Base-by-base conservation (phyloP, 2,888 invertebrate species). In the Xiphydria camelus region DNA sequence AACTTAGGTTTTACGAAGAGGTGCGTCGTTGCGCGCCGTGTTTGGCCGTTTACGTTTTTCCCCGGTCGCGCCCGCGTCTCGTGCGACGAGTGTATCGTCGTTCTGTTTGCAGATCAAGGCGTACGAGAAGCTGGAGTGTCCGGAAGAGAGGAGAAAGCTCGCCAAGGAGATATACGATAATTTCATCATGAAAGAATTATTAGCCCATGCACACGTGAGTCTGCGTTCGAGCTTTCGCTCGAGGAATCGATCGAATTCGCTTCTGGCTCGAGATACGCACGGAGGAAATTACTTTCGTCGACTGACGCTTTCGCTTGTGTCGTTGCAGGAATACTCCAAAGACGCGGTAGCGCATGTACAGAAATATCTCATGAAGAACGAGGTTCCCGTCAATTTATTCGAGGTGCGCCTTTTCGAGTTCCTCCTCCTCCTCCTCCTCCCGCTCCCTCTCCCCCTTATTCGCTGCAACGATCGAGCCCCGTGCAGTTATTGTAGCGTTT, bases 141-240 rank as follows among this genome's bases (percentile, higher is more conserved):
- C 90, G 53, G 98, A 99, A 68, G 99, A 99, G 73, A 83, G 99
- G 74, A 88, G 91, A 80, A 90, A 92, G 77, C 86, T 93, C 70
- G 97, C 97, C 51, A 85, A 92, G 71, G 94, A 97, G 79, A 95
- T 99, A 73, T 99, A 99, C 81, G 99, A 99, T 81, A 96, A 95
- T 83, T 99, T 94, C 83, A 98, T 99, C 76, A 99, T 99, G 99
- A 96, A 96, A 79, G 99, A 99, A 83, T 85, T 99, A 77, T 84
- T 99, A 77, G 92, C 98, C 61, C 94, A 96, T 81, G 89, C 97
- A 68, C 97, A 99, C 83, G 98, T 98, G 83, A 91, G 91, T 86
- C 66, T 46, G 44, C 26, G 10, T 26, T 26, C n/a, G 3, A n/a
- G 12, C 10, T 6, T 4, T 3, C 2, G n/a, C 4, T 25, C 7